phyloP scores from a whole-genome alignment of 2,888 invertebrate genomes.

The Parnassius mnemosyne region DNA sequence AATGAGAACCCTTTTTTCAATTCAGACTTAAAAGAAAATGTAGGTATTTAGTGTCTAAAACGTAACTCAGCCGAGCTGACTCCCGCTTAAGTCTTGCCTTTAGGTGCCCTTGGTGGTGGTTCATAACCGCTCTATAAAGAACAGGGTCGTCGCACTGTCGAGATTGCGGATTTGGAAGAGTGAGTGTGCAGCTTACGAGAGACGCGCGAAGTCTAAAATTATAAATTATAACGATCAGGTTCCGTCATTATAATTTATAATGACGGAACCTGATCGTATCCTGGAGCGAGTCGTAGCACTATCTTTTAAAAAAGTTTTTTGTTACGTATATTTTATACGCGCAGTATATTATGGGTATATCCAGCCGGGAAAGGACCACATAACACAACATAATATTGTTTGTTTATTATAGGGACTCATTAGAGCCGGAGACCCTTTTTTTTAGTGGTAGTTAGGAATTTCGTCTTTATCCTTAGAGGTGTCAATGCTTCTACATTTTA shows the following conservation, averaged over 20 bases:
- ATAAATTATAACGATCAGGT: no score
- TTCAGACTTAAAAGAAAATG: neutral
- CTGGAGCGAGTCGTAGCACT: slow-evolving; percentile 3
- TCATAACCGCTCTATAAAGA: slow-evolving; percentile 60
- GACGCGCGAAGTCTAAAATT: neutral
- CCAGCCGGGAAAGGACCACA: no score
- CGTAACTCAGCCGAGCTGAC: slow-evolving; percentile 1
- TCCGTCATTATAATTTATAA: no score
- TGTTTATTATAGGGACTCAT: no score
- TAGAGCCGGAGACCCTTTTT: no score
- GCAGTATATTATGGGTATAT: no score
- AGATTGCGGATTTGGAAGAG: slow-evolving; percentile 64
- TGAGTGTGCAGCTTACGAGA: slow-evolving; percentile 1
- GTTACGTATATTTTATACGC: no score
- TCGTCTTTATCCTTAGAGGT: no score
- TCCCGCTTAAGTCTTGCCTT: slow-evolving; percentile 30
- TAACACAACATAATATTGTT: no score
- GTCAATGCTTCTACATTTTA: no score
- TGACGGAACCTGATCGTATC: neutral
- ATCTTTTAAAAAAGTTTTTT: neutral
- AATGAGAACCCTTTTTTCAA: no score
- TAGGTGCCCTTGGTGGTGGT: slow-evolving; percentile 57
- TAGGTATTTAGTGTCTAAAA: slow-evolving; percentile 8
- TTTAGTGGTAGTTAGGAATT: no score
- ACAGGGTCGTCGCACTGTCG: slow-evolving; percentile 73